Evolutionary conservation across 2,113 vertebrate species (phyloP), one percentile per base, ranked within the genome.

Genomic region (Anthoscopus minutus): DNA sequence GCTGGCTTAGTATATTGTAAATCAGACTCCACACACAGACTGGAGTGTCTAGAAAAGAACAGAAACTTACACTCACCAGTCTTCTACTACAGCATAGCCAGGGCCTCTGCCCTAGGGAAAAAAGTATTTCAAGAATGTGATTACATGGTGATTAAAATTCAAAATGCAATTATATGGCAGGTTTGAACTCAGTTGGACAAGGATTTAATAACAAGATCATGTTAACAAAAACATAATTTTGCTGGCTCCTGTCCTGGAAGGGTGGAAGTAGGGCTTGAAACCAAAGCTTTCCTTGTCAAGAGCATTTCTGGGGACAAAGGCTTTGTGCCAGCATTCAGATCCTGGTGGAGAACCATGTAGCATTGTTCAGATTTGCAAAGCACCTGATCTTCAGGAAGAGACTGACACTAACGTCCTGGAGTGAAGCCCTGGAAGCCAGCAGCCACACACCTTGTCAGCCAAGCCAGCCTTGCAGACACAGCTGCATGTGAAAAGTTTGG

Each of bases 381-480:
- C 18, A 50, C n/a, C 10, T 3, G 7, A 74, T 25, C 6, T 60
- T 15, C 16, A 60, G 42, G 40, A 71, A 79, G 15, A 1, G 4
- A 14, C 45, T 71, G 33, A 37, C 5, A 6, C 1, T 1, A 10
- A n/a, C n/a, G 27, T 31, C 33, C 38, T 44, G 56, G 37, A 72
- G 51, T 28, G 40, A 25, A 48, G 15, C 15, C 40, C 24, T 61
- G 58, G 40, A 61, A 91, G n/a, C 3, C 0, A 5, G 14, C 13
- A 85, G 42, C 31, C 8, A 2, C 0, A 4, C 19, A 64, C 17
- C 8, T 16, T 1, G 0, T 45, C 89, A 76, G 50, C 24, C 72
- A 77, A 84, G 50, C 13, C 22, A 74, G 51, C 38, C 37, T 54
- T 4, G 10, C 48, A 86, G 77, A 58, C 33, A 21, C 27, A 54